A percentile compares a stretch with the other conserved stretches of the same genome.
phyloP scores from a whole-genome alignment of 2,888 invertebrate species.

The Cheilosia pagana region DNA sequence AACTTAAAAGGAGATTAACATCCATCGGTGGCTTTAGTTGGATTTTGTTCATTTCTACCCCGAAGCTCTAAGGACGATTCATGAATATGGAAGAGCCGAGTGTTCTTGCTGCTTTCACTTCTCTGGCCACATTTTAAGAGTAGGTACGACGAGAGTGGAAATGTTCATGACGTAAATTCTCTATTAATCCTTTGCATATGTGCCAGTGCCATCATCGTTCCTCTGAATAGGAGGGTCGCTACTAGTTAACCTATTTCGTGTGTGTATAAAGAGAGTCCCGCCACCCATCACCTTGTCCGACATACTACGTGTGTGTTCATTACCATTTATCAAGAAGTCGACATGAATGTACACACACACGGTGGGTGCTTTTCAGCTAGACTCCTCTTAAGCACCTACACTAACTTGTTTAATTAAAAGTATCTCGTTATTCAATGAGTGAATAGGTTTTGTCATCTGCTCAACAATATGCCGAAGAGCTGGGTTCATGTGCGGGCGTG shows the following conservation, averaged over 20 bases:
- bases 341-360: slow-evolving; percentile 33
- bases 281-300: slow-evolving; percentile 18
- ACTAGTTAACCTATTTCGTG: slow-evolving; percentile 21
- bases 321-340: slow-evolving; percentile 47
- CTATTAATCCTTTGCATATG: slow-evolving; percentile 52
- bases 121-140: background rate
- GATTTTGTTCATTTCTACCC: background rate
- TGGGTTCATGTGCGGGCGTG: background rate
- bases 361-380: slow-evolving; percentile 49
- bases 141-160: background rate
- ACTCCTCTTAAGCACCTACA: slow-evolving; percentile 39
- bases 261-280: background rate
- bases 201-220: slow-evolving; percentile 5
- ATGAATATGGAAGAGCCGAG: background rate
- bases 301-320: slow-evolving; percentile 30
- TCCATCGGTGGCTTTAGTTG: slow-evolving; percentile 13
- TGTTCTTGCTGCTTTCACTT: slow-evolving; percentile 14
- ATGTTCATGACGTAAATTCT: slow-evolving; percentile 41
- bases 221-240: background rate
- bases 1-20: slow-evolving; percentile 23
- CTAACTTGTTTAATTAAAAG: slow-evolving; percentile 66
- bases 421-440: slow-evolving; percentile 42
- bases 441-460: slow-evolving; percentile 23
- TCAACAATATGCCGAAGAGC: slow-evolving; percentile 1
- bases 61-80: background rate